Percentiles rank a stretch among this genome's conserved stretches.
These are phyloP conservation scores for Platichthys flesus DNA, from an alignment of 2,113 vertebrate genomes.

Conservation along the genomic window DNA sequence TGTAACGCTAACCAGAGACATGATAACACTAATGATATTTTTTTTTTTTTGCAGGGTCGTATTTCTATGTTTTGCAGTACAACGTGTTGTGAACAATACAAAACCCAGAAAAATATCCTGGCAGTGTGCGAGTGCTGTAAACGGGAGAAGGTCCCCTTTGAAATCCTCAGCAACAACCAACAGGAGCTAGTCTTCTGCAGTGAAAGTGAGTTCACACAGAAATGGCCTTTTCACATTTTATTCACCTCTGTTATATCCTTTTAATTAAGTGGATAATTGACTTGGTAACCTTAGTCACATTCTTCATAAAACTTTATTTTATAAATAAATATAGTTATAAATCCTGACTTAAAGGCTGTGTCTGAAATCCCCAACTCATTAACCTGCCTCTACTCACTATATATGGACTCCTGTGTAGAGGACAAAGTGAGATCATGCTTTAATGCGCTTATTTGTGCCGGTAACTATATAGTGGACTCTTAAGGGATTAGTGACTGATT, in stretches of 20 bases:
- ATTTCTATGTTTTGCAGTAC: conserved; percentile 93
- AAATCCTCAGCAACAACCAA: conserved; percentile 88
- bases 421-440: too few species aligned
- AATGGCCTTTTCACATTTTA: not conserved
- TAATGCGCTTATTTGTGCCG: too few species aligned
- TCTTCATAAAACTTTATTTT: not conserved
- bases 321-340: not conserved
- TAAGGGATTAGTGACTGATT: too few species aligned
- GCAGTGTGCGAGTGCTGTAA: conserved; percentile 91
- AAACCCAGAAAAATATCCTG: conserved; percentile 88
- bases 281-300: not conserved
- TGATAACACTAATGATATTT: not conserved
- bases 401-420: too few species aligned
- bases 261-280: not conserved
- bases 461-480: too few species aligned
- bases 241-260: not conserved
- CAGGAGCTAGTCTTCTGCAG: conserved; percentile 91
- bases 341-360: not conserved
- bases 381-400: too few species aligned
- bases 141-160: conserved; percentile 90
- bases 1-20: too few species aligned
- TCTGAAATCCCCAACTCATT: too few species aligned
- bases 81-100: conserved; percentile 91
- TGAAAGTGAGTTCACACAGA: conserved; percentile 85
- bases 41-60: conserved; percentile 83